These are phyloP conservation scores for Listrodromus nycthemerus DNA, from an alignment of 2,888 invertebrate species.

Conservation along the genomic window DNA sequence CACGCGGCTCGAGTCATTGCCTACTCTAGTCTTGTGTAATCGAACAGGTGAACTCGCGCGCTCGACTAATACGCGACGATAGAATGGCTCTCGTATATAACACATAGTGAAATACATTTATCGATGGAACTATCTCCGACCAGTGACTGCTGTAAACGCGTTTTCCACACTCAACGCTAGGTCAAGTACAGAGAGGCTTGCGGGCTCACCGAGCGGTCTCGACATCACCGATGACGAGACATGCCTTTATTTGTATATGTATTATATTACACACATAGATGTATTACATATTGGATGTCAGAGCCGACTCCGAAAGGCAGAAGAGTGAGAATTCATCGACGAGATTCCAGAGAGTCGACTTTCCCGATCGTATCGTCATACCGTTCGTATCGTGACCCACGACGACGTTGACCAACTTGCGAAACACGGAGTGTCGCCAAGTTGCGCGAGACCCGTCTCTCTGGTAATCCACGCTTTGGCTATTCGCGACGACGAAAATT, in stretches of 20 bases:
- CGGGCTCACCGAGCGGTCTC: not conserved
- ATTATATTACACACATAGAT: not conserved
- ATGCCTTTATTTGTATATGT: not conserved
- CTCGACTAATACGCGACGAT: not conserved
- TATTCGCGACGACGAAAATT: slow-evolving; percentile 2
- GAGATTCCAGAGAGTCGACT: slow-evolving; percentile 57
- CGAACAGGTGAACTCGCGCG: slow-evolving; percentile 9
- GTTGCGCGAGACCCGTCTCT: slow-evolving; percentile 46
- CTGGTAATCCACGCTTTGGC: not conserved
- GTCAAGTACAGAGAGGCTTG: slow-evolving; percentile 57
- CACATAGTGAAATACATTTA: not conserved
- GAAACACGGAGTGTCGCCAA: slow-evolving; percentile 50
- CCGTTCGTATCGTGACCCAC: slow-evolving; percentile 47
- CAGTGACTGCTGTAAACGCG: slow-evolving; percentile 42
- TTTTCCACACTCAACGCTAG: slow-evolving; percentile 57
- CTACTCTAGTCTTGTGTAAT: not conserved
- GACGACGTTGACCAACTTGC: slow-evolving; percentile 64
- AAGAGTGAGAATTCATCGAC: slow-evolving; percentile 28
- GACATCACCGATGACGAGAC: slow-evolving; percentile 1
- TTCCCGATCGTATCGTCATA: slow-evolving; percentile 67
- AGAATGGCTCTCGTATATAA: not conserved
- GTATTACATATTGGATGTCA: not conserved
- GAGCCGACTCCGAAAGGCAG: not conserved
- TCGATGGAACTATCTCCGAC: not conserved
- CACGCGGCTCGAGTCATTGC: not conserved